These are phyloP conservation scores for Metellina segmentata DNA, from an alignment of 2,888 invertebrate species.

Conservation along the genomic window DNA sequence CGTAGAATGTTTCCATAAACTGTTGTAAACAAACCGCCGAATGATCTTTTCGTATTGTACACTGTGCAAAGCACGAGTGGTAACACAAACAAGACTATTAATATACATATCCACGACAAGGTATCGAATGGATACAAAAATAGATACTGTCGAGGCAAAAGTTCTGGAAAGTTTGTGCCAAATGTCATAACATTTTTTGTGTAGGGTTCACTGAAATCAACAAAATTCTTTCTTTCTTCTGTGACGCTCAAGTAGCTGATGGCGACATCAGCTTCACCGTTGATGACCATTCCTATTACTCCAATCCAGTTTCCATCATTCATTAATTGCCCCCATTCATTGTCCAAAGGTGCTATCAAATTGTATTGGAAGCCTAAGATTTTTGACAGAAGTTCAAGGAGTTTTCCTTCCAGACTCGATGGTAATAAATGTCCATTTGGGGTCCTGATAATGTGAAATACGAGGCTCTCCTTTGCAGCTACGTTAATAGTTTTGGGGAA, in stretches of 20 bases:
- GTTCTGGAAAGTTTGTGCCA: not conserved
- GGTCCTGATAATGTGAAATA: not conserved
- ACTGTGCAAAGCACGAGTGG: not conserved
- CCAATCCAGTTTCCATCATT: constrained; percentile 16
- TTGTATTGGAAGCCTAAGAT: not conserved
- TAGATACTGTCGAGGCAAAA: not conserved
- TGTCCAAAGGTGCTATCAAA: not conserved
- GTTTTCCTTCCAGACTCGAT: not conserved
- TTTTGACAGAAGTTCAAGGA: not conserved
- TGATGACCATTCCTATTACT: not conserved
- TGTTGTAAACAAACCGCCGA: too few relatives aligned
- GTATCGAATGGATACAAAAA: not conserved
- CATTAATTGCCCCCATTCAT: not conserved
- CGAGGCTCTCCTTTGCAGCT: too few relatives aligned
- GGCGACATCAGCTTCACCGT: not conserved
- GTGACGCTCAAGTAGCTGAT: not conserved
- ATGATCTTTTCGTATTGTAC: not conserved
- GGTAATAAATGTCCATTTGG: not conserved
- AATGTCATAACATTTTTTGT: not conserved
- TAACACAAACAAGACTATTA: not conserved
- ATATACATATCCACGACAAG: not conserved
- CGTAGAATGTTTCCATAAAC: not conserved
- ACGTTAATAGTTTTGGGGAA: too few relatives aligned
- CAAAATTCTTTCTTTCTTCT: not conserved
- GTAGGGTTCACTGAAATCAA: constrained; percentile 4